These are phyloP conservation scores for Epizoanthus fatuus DNA, from an alignment of 92 coral and sea anemone species.

Conservation along the genomic window DNA sequence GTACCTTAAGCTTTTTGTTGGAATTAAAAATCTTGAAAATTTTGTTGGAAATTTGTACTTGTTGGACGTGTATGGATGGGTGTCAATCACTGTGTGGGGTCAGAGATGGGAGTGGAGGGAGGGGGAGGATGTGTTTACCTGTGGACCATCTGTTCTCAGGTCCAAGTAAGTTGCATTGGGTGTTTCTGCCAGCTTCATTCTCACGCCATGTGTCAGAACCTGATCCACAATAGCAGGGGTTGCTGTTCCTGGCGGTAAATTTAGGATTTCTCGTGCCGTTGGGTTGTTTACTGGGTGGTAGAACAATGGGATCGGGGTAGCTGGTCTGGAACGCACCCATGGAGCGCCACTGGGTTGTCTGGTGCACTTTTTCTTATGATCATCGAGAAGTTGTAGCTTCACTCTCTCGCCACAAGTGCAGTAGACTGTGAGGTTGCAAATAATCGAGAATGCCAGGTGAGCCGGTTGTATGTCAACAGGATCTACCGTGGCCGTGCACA, in stretches of 20 bases:
- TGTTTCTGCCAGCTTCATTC: background rate
- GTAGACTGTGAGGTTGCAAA: background rate
- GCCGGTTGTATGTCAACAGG: background rate
- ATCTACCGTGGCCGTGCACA: background rate
- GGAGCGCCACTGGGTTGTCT: constrained; percentile 2
- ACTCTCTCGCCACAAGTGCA: background rate
- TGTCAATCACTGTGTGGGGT: too few relatives aligned
- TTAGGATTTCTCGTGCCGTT: background rate
- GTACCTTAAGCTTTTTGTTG: too few relatives aligned
- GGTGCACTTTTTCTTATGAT: background rate
- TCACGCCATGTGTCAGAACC: background rate
- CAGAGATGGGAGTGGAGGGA: too few relatives aligned
- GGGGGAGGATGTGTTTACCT: too few relatives aligned
- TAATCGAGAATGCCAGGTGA: background rate
- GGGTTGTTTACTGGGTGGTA: background rate
- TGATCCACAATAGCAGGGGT: background rate
- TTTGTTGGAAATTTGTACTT: too few relatives aligned
- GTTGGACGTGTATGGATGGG: too few relatives aligned
- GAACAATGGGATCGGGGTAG: background rate
- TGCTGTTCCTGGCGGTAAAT: background rate
- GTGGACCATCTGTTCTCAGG: background rate
- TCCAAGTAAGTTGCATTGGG: background rate
- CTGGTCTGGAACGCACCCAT: background rate
- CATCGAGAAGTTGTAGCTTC: background rate
- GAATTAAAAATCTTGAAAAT: too few relatives aligned